These are phyloP conservation scores for Oriolus oriolus DNA, from an alignment of 2,113 vertebrate genomes.

Conservation along the genomic window DNA sequence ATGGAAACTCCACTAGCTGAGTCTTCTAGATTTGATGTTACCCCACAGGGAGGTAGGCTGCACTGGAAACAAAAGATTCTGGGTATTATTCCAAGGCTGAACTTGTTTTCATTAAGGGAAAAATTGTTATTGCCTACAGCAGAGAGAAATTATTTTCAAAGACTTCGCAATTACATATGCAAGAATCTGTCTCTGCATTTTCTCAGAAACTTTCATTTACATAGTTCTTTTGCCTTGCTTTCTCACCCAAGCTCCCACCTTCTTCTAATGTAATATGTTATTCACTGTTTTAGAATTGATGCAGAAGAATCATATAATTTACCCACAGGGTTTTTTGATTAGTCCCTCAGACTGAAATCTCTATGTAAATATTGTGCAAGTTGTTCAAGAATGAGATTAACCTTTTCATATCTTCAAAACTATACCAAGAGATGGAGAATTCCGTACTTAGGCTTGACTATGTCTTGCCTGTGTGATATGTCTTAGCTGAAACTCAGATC, in stretches of 20 bases:
- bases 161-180: not conserved
- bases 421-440: not conserved
- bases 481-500: not conserved
- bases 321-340: not conserved
- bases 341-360: not conserved
- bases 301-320: not conserved
- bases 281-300: not conserved
- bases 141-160: not conserved
- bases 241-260: not conserved
- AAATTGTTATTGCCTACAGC: not conserved
- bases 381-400: not conserved
- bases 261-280: not conserved
- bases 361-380: not conserved
- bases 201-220: conserved; percentile 3
- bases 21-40: conserved; percentile 21
- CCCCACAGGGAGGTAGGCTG: not conserved
- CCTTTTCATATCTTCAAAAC: not conserved
- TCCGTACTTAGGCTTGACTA: not conserved
- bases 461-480: not conserved
- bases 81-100: conserved; percentile 17
- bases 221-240: not conserved
- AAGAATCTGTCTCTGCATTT: not conserved
- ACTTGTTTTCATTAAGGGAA: not conserved
- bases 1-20: conserved; percentile 1
- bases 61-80: conserved; percentile 15